Evolutionary conservation across 2,797 vertebrate genomes (phyloP), one percentile per base, ranked within the genome.

Genomic region (Limosa lapponica): DNA sequence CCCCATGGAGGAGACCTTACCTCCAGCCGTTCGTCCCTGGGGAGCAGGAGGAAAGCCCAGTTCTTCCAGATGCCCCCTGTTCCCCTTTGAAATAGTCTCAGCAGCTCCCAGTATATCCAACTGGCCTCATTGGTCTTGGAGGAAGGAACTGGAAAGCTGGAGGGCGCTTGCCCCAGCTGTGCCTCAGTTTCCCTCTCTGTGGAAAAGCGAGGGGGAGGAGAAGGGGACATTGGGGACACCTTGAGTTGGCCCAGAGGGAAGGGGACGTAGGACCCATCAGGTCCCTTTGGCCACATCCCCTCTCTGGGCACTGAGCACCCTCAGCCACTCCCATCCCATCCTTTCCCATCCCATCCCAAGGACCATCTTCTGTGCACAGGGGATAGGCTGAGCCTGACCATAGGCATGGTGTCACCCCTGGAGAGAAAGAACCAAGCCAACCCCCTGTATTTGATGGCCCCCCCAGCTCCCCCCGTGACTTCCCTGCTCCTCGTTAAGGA

Each of bases 111-210:
- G 37, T 43, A 27, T 62, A 82, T 57, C 59, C 70, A 62, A 23
- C 7, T 58, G 41, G 5, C 34, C 23, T 39, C 36, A 11, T 8
- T 48, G 39, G 5, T n/a, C 39, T 57, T 44, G 37, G 34, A 57
- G 11, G 34, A 57, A 72, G 15, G 43, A 85, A 25, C 15, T 58
- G 59, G 34, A 52, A 82, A 51, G 46, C 4, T 43, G 51, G 11
- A 55, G 11, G 32, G 10, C 1, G 1, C 27, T 73, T 73, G 34
- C 3, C 8, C 8, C 0, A 1, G 7, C 15, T 0, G 1, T 69
- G 54, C 43, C 49, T 89, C 92, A 23, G 64, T 85, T 72, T 77
- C 34, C 43, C 14, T 67, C 37, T 27, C 32, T 46, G 17, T 19
- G 59, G 41, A 16, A 71, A 75, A 66, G 62, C 52, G 6, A n/a